phyloP scores from a whole-genome alignment of 2,113 vertebrate genomes.

The Hippocampus zosterae region DNA sequence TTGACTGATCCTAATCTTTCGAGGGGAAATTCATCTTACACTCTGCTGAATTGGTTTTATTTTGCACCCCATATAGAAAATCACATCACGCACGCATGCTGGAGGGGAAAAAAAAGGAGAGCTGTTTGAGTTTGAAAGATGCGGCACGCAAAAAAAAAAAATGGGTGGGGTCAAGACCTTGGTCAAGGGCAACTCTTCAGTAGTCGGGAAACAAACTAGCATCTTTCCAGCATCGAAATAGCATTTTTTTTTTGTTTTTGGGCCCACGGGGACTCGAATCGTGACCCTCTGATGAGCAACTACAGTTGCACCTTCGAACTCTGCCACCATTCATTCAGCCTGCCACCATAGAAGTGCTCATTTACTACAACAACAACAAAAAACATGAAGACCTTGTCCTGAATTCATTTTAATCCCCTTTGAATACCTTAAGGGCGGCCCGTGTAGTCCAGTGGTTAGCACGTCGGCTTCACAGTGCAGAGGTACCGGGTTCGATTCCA shows the following conservation, averaged over 20 bases:
- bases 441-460: too few species aligned
- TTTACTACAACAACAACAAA: too few species aligned
- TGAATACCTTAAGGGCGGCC: neutral
- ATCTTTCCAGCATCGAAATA: too few species aligned
- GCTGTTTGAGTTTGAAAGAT: too few species aligned
- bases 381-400: too few species aligned
- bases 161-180: neutral
- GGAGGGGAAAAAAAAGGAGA: too few species aligned
- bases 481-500: too few species aligned
- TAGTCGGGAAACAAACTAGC: neutral
- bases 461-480: too few species aligned
- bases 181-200: neutral
- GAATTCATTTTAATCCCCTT: neutral
- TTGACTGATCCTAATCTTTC: neutral
- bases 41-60: conserved; percentile 2
- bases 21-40: conserved; percentile 32
- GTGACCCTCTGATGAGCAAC: neutral
- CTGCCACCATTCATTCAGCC: neutral
- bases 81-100: neutral
- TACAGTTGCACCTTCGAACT: neutral
- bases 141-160: too few species aligned
- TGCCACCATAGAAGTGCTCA: too few species aligned
- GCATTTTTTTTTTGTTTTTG: neutral
- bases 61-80: neutral
- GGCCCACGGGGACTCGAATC: neutral